phyloP scores from a whole-genome alignment of 2,113 vertebrate genomes.

The Dasypus novemcinctus region DNA sequence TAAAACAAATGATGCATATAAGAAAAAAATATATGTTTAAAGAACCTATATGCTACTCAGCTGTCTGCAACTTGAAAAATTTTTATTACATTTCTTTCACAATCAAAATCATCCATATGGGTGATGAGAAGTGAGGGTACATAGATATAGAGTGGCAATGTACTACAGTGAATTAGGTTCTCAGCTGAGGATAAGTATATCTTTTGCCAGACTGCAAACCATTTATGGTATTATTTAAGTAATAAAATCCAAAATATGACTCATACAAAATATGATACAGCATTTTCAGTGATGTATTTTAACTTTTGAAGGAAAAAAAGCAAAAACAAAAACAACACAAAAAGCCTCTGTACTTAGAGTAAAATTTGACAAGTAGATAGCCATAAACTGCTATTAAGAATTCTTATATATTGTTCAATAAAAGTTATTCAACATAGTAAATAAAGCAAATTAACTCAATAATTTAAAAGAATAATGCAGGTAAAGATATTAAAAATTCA shows the following conservation, averaged over 20 bases:
- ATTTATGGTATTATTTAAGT: slow-evolving; percentile 47
- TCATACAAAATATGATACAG: background rate
- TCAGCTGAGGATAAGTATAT: background rate
- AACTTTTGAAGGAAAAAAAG: background rate
- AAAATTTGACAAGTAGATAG: slow-evolving; percentile 20
- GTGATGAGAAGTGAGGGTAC: slow-evolving; percentile 1
- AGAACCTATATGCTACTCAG: background rate
- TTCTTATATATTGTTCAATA: background rate
- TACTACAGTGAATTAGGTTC: slow-evolving; percentile 9
- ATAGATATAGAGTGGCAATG: background rate
- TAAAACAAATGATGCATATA: background rate
- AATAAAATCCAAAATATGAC: slow-evolving; percentile 45
- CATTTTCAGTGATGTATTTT: slow-evolving; percentile 39
- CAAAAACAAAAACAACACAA: background rate
- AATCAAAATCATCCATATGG: slow-evolving; percentile 27
- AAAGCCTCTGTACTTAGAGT: background rate
- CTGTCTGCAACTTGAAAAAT: slow-evolving; percentile 16
- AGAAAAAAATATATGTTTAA: slow-evolving; percentile 5
- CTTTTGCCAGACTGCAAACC: slow-evolving; percentile 33
- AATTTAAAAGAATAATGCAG: background rate
- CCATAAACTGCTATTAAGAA: background rate
- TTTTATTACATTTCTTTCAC: background rate
- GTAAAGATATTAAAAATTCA: background rate
- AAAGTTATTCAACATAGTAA: background rate
- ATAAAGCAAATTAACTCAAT: background rate